Conservation (phyloP, 2,888 invertebrate species). For the Apocheima hispidaria region DNA sequence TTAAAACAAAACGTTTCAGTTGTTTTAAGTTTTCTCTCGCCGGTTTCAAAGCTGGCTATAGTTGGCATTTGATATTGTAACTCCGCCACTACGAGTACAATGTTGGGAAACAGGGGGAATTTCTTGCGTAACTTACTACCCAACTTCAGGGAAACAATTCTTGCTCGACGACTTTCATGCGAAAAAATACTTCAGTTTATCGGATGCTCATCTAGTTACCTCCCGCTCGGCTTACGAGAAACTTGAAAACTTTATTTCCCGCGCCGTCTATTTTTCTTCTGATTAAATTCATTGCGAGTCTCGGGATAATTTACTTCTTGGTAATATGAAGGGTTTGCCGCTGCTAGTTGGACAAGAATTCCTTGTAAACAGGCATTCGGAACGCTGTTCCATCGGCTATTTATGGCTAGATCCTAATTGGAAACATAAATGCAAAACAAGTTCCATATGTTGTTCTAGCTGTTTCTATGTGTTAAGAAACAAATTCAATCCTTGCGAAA, state of each 20-base stretch:
- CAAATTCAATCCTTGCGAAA: conserved; percentile 19
- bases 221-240: conserved; percentile 43
- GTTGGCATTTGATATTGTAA: conserved; percentile 46
- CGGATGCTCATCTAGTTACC: conserved; percentile 50
- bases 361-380: conserved; percentile 29
- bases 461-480: conserved; percentile 8
- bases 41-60: conserved; percentile 41
- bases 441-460: conserved; percentile 1
- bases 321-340: conserved; percentile 35
- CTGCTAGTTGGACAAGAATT: conserved; percentile 40
- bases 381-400: conserved; percentile 18
- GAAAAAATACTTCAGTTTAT: conserved; percentile 50
- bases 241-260: conserved; percentile 48
- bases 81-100: conserved; percentile 37
- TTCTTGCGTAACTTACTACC: conserved; percentile 45
- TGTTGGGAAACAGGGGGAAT: conserved; percentile 43
- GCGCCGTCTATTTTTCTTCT: conserved; percentile 50
- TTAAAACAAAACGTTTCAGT: conserved; percentile 1
- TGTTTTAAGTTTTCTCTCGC: conserved; percentile 29
- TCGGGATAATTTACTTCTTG: conserved; percentile 44
- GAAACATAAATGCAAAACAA: conserved; percentile 17
- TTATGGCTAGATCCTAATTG: conserved; percentile 28
- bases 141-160: conserved; percentile 48
- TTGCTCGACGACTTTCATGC: conserved; percentile 49
- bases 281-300: conserved; percentile 49